Percentiles rank a stretch among this genome's conserved stretches.
phyloP scores from a whole-genome alignment of 2,113 vertebrate species.

The Microtus richardsoni region DNA sequence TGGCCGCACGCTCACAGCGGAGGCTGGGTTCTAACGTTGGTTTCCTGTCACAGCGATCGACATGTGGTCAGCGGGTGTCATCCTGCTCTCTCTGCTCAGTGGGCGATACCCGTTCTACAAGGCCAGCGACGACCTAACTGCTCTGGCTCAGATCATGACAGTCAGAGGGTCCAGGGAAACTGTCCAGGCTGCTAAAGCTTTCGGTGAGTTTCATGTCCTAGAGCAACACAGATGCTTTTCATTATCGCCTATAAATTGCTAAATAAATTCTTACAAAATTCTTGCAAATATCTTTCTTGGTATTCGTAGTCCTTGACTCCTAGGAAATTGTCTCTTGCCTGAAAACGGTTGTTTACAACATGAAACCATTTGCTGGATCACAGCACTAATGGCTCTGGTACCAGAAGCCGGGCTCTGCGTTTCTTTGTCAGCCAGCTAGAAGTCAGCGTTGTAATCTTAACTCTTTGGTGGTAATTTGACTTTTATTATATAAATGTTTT shows the following conservation, averaged over 20 bases:
- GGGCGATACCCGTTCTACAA: conserved; percentile 98
- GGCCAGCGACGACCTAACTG: conserved; percentile 97
- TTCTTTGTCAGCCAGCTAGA: background rate
- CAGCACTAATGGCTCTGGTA: background rate
- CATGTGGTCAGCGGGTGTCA: conserved; percentile 97
- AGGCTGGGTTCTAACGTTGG: conserved; percentile 68
- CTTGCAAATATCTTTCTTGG: conserved; percentile 10
- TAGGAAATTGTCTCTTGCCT: conserved; percentile 29
- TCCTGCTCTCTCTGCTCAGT: conserved; percentile 97
- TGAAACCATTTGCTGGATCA: background rate
- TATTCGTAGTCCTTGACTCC: background rate
- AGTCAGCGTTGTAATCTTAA: background rate
- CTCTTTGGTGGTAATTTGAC: background rate
- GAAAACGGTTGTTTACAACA: conserved; percentile 29
- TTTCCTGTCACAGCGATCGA: conserved; percentile 94
- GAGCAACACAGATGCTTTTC: conserved; percentile 57
- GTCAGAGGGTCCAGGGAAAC: conserved; percentile 96
- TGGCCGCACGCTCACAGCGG: background rate
- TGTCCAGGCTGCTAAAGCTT: conserved; percentile 93
- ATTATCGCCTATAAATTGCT: conserved; percentile 50
- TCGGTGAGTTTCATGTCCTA: conserved; percentile 88
- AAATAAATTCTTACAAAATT: conserved; percentile 61
- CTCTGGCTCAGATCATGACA: conserved; percentile 97
- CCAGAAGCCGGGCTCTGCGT: conserved; percentile 14
- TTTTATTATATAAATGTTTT: conserved; percentile 43